Evolutionary conservation across 37 sponge, comb jelly and placozoan genomes (phyloP).

Genomic region (Theonella swinhoei): DNA sequence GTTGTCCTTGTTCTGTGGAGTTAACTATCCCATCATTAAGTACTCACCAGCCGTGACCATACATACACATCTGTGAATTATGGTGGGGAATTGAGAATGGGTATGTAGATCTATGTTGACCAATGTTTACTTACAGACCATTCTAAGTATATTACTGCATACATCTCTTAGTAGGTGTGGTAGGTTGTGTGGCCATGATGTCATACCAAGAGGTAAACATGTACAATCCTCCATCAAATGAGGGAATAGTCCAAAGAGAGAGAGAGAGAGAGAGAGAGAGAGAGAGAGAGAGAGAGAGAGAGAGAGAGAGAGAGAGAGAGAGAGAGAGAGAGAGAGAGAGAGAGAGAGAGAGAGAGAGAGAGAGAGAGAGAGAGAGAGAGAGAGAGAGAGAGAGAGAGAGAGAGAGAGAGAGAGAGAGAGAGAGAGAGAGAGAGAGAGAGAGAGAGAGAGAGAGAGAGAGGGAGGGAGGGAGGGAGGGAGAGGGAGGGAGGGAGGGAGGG

Average conservation of each 20-base stretch:
- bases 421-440: conserved; percentile 38
- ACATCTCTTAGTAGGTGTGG: too few relatives aligned
- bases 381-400: conserved; percentile 28
- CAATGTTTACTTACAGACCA: too few relatives aligned
- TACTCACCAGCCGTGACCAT: too few relatives aligned
- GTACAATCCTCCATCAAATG: background rate
- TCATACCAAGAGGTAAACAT: background rate
- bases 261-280: conserved; percentile 40
- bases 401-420: conserved; percentile 35
- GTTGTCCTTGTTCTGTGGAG: too few relatives aligned
- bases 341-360: conserved; percentile 21
- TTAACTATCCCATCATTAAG: too few relatives aligned
- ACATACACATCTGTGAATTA: too few relatives aligned
- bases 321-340: conserved; percentile 42
- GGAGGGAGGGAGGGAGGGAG: background rate
- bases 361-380: conserved; percentile 34
- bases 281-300: conserved; percentile 43
- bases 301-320: conserved; percentile 47
- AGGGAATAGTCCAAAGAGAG: conserved; percentile 11
- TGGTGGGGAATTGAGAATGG: too few relatives aligned
- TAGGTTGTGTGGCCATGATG: too few relatives aligned
- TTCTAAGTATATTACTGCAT: too few relatives aligned
- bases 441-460: too few relatives aligned
- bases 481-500: background rate
- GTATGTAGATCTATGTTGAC: too few relatives aligned